Evolutionary conservation across 2,888 invertebrate genomes (phyloP).

Genomic region (Leptinotarsa rubiginosa): DNA sequence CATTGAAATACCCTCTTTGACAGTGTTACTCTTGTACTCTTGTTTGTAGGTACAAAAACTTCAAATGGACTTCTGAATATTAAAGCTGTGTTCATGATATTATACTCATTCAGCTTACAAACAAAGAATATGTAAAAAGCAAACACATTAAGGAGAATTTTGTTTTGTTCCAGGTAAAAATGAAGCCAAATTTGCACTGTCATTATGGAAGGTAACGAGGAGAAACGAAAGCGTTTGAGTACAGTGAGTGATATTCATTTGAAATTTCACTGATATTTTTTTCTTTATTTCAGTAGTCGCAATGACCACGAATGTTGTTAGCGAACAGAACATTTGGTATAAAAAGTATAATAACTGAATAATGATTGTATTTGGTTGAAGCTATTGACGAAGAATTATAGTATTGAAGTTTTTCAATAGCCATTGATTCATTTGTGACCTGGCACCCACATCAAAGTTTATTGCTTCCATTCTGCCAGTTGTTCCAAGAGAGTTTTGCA

Average conservation of each 20-base stretch:
- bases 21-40: neutral
- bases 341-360: too few species aligned
- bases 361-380: too few species aligned
- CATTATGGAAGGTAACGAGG: conserved; percentile 5
- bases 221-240: conserved; percentile 20
- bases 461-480: too few species aligned
- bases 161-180: conserved; percentile 43
- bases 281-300: too few species aligned
- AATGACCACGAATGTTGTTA: too few species aligned
- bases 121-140: conserved; percentile 25
- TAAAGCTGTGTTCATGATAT: conserved; percentile 26
- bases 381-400: too few species aligned
- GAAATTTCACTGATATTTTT: too few species aligned
- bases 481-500: too few species aligned
- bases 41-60: neutral
- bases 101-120: conserved; percentile 7
- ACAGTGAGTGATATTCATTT: conserved; percentile 22
- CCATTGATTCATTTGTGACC: too few species aligned
- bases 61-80: conserved; percentile 26
- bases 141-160: conserved; percentile 34
- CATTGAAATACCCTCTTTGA: neutral
- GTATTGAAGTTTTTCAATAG: too few species aligned
- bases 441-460: too few species aligned
- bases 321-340: too few species aligned
- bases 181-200: conserved; percentile 17